Base-by-base conservation (phyloP, 2,113 vertebrate species). In the Melanostigma gelatinosum region DNA sequence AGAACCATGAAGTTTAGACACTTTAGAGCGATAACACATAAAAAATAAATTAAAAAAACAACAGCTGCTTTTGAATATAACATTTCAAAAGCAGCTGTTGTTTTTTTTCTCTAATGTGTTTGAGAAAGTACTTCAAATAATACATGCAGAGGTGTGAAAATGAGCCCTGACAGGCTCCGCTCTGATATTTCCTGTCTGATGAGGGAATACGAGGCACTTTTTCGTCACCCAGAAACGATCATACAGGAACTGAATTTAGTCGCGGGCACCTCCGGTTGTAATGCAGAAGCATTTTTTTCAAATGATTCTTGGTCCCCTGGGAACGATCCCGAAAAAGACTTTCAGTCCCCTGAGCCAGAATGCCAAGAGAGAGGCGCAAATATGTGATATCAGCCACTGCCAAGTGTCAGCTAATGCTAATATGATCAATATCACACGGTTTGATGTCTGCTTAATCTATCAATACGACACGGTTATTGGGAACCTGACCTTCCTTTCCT, bases 341-440 rank as follows among this genome's bases (percentile, higher is more conserved):
- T 68, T 36, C 24, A 68, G 46, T 52, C 42, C 24, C 46, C 27
- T 46, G 64, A 50, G 63, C 13, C n/a, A 15, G 40, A 46, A n/a
- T 44, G 40, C 63, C 13, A 27, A 27, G 61, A 40, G 61, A 15
- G 61, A 2, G 0, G 36, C 5, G 38, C 27, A 52, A 34, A 34
- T 34, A 22, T 4, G 2, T 32, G 18, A 32, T 22, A 32, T 12
- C 32, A 69, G 32, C 18, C 18, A 69, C 32, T 54, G 42, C 42
- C 44, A 38, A 54, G 4, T 71, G n/a, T 72, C 69, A 72, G 69
- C 24, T 44, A 13, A 58, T 32, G 16, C 24, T 44, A 22, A 72
- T 40, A 54, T 42, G 50, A 76, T 44, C 4, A 0, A 42, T 44
- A 55, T 42, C 7, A 55, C 55, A 27, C 48, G 42, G 73, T 54